A percentile compares a stretch with the other conserved stretches of the same genome.
Conservation (phyloP, 2,888 invertebrate genomes). For the Zygogramma bicolorata region DNA sequence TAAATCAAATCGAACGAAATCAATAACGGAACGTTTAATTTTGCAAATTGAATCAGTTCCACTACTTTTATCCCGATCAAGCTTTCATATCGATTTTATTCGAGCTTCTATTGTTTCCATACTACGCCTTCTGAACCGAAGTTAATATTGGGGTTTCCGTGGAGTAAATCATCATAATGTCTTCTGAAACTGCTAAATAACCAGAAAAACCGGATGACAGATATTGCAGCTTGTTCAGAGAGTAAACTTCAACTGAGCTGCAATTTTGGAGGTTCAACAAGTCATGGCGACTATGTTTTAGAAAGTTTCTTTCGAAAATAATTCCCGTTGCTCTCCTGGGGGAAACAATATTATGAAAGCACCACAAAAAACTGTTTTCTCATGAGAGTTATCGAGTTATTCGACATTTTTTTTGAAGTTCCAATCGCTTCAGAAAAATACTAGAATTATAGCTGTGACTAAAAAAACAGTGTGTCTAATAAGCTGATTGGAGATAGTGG, state of each 20-base stretch:
- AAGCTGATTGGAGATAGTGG: no score
- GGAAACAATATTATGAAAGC: no score
- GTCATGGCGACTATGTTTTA: background rate
- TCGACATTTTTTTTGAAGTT: no score
- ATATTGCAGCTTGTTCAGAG: background rate
- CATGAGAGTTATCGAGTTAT: no score
- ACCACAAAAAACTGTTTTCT: no score
- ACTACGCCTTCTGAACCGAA: background rate
- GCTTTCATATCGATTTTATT: constrained; percentile 45
- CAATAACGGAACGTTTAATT: constrained; percentile 42
- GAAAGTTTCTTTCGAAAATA: background rate
- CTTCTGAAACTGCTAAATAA: background rate
- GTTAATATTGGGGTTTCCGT: background rate
- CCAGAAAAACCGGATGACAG: background rate
- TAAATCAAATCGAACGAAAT: constrained; percentile 38
- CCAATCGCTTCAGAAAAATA: no score
- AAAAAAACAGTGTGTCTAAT: no score
- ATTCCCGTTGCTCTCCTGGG: background rate
- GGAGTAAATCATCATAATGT: constrained; percentile 12
- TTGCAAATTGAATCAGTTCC: constrained; percentile 48
- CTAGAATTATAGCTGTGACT: no score
- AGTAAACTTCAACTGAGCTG: background rate
- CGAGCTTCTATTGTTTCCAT: constrained; percentile 38
- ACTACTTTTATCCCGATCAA: constrained; percentile 44
- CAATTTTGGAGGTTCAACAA: background rate